Percentiles rank a stretch among this genome's conserved stretches.
Conservation (phyloP, 2,888 invertebrate species). For the Taphrorychus bicolor region DNA sequence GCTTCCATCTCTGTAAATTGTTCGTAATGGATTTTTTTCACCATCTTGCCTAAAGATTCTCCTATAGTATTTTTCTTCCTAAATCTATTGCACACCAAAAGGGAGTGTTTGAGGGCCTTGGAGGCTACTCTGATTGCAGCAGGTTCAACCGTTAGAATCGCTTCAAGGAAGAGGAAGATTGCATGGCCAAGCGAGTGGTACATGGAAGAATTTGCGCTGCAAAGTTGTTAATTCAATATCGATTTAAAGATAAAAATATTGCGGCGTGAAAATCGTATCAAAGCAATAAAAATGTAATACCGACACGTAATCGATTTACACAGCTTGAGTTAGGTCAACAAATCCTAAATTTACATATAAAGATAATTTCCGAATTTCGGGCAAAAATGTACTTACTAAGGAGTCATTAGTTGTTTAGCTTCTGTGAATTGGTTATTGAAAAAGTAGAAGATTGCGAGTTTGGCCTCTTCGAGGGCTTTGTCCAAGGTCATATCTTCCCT, state of each 20-base stretch:
- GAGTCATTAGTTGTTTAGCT: constrained; percentile 79
- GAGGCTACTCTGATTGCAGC: constrained; percentile 77
- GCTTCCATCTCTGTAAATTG: constrained; percentile 81
- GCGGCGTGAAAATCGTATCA: background rate
- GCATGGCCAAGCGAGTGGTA: constrained; percentile 92
- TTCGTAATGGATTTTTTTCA: constrained; percentile 78
- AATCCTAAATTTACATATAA: background rate
- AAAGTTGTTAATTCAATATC: constrained; percentile 34
- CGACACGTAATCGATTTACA: constrained; percentile 10
- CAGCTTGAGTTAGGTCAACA: constrained; percentile 6
- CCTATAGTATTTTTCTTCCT: constrained; percentile 75
- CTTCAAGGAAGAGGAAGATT: constrained; percentile 90
- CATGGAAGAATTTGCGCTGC: constrained; percentile 80
- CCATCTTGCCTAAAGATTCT: constrained; percentile 83
- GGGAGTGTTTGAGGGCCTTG: constrained; percentile 76
- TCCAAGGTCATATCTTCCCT: constrained; percentile 67
- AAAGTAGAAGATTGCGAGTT: constrained; percentile 83
- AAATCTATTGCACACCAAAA: constrained; percentile 78
- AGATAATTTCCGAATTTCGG: background rate
- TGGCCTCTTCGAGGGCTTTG: constrained; percentile 77
- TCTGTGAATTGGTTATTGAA: constrained; percentile 90
- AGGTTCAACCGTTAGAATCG: constrained; percentile 91
- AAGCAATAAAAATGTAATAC: background rate
- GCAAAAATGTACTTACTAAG: constrained; percentile 68
- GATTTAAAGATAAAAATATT: background rate